Base-by-base conservation (phyloP, 2,797 vertebrate species). In the Danio choprae region DNA sequence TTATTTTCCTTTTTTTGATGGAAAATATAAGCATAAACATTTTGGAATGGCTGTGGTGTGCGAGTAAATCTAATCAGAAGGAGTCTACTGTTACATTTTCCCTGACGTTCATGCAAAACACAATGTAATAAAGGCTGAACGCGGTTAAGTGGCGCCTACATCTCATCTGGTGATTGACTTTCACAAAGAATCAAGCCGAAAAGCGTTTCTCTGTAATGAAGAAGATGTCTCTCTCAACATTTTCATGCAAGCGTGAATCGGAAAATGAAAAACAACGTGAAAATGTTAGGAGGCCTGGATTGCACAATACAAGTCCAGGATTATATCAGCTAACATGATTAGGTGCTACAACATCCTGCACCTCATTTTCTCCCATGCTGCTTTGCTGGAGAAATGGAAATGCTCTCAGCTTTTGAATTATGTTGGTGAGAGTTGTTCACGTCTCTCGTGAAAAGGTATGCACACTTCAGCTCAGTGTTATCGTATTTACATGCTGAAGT, bases 401-500 rank as follows among this genome's bases (percentile, higher is more conserved):
- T 59, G 64, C 72, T 70, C 72, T 69, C 75, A 51, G 41, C 20
- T 59, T n/a, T 63, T 72, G 72, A 75, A 79, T 82, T 43, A 50
- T 60, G 56, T 79, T 10, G 20, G 12, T 63, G 56, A 84, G 78
- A 38, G 74, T 73, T 73, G 59, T 84, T 81, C 36, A 48, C 16
- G 6, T 63, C 75, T 72, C 36, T 67, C 22, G 63, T 77, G 69
- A 56, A 70, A 73, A 43, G 40, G 13, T 20, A 41, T 58, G 50
- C 18, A 53, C 64, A 70, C 64, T 81, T 68, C 56, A 79, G 67
- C 79, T 74, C 69, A 51, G 51, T n/a, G 50, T 64, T 50, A 74
- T 79, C 71, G 78, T 44, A 79, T 81, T 64, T 74, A 53, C n/a
- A 7, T 1, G 16, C 48, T 79, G 56, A 79, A 84, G 79, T 75